Conservation (phyloP, 2,113 vertebrate genomes). For the Mobula hypostoma region DNA sequence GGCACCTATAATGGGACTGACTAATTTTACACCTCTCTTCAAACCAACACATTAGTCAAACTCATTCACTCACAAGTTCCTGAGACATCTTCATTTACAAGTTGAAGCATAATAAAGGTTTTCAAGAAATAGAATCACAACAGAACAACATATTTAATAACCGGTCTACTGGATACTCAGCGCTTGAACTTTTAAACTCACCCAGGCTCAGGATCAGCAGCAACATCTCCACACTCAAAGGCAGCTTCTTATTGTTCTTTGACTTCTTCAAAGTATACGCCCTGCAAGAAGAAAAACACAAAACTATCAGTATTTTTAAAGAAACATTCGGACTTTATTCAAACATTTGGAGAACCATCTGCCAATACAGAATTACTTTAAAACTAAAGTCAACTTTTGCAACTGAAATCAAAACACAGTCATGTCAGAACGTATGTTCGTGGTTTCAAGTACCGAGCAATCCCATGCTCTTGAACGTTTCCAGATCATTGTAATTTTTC, state of each 20-base stretch:
- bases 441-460: no score
- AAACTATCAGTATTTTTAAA: background rate
- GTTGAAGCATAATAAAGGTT: background rate
- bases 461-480: background rate
- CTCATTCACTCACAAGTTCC: background rate
- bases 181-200: background rate
- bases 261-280: background rate
- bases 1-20: no score
- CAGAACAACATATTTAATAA: background rate
- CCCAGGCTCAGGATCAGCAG: constrained; percentile 9
- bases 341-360: background rate
- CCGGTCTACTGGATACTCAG: no score
- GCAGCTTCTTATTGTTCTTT: no score
- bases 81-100: background rate
- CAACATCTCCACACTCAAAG: background rate
- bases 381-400: background rate
- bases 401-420: background rate
- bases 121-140: background rate
- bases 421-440: no score
- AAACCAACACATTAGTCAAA: background rate
- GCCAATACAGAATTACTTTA: background rate
- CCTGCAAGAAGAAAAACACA: background rate
- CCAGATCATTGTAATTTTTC: background rate
- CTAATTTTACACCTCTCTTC: background rate
- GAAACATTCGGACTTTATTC: background rate